Base-by-base conservation (phyloP, 2,797 vertebrate genomes). In the Platalea minor region DNA sequence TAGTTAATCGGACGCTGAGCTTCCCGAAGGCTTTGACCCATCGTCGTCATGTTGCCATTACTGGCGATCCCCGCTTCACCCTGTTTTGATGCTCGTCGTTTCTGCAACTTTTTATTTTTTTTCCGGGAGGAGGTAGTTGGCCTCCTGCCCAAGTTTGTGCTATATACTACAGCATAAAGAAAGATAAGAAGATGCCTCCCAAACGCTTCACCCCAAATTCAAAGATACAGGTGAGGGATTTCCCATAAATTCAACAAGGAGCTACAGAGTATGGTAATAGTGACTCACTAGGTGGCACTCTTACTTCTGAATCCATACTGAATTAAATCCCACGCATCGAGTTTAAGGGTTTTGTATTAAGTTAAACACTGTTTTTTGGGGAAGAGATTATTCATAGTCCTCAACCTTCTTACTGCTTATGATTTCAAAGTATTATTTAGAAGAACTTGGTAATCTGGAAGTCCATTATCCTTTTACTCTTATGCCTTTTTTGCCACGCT, bases 261-360 rank as follows among this genome's bases (percentile, higher is more conserved):
- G 11, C 31, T 53, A 9, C 21, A 60, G 24, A 43, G 7, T 29
- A 50, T 7, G 37, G 24, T 63, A 76, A 53, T 11, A 54, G 72
- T 65, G 82, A 64, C 60, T 85, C 96, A 89, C 96, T 97, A 97
- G 96, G 96, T 96, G 96, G 96, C 96, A 93, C 91, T 96, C 95
- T 94, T 92, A 91, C 89, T 96, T 97, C 82, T 97, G 91, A 89
- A 89, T 96, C 93, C 39, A 28, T 57, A 5, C 39, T 72, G 64
- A 90, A 82, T 81, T 61, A 80, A 85, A 77, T 74, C 28, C 28
- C 24, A 75, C 63, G 41, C 61, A 48, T 75, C 50, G 77, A 64
- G 91, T 94, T 91, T 69, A 91, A 83, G 45, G 72, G 20, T 35
- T 94, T 88, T 84, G 19, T 69, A 63, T 70, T 69, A 89, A 90